Conservation (phyloP, 2,888 invertebrate genomes). For the Marasmarcha lunaedactyla region DNA sequence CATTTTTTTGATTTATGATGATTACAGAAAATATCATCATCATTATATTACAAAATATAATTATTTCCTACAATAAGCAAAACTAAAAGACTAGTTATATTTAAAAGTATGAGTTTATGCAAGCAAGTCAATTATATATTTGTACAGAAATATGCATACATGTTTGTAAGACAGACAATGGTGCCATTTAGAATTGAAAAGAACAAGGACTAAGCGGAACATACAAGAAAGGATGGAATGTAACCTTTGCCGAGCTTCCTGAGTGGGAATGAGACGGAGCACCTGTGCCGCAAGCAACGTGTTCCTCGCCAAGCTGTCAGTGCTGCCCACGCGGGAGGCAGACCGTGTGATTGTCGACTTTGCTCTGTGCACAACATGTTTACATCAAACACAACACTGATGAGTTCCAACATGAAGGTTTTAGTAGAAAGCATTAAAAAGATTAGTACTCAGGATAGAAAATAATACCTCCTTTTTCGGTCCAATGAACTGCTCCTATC, state of each 20-base stretch:
- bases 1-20: no score
- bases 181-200: no score
- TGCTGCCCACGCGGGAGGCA: conserved; percentile 58
- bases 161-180: no score
- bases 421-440: conserved; percentile 17
- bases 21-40: no score
- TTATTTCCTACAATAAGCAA: conserved; percentile 4
- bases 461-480: conserved; percentile 49
- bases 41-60: no score
- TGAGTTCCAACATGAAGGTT: neutral
- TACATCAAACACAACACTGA: neutral
- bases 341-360: conserved; percentile 55
- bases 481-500: conserved; percentile 60
- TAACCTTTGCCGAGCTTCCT: conserved; percentile 84
- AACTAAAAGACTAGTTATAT: neutral
- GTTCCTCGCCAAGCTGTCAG: conserved; percentile 79
- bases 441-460: conserved; percentile 6
- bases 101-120: conserved; percentile 1
- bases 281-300: conserved; percentile 84
- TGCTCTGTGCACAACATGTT: conserved; percentile 26
- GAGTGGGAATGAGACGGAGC: conserved; percentile 83
- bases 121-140: conserved; percentile 3
- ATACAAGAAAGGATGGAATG: no score
- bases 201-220: no score
- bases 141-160: no score